Conservation (phyloP, 2,113 vertebrate genomes). For the Ascaphus truei region DNA sequence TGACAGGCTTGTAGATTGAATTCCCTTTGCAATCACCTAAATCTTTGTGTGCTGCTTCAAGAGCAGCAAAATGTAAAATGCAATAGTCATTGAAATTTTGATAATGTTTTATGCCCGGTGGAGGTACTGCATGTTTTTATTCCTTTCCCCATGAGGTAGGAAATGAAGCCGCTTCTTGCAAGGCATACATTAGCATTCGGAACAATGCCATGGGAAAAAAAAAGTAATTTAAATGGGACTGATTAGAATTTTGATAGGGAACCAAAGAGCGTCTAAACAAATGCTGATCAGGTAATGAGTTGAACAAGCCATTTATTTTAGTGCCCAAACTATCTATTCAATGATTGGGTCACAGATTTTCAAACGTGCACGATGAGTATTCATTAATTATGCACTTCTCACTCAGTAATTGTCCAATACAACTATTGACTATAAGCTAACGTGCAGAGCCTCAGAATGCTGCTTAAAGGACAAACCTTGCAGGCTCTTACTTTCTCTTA, state of each 20-base stretch:
- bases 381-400: constrained; percentile 50
- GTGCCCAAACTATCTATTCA: constrained; percentile 39
- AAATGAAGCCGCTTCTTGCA: constrained; percentile 52
- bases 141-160: constrained; percentile 50
- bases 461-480: constrained; percentile 32
- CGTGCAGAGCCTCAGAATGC: constrained; percentile 22
- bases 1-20: neutral
- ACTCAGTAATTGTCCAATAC: constrained; percentile 46
- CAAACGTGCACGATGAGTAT: constrained; percentile 35
- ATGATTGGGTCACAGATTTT: constrained; percentile 47
- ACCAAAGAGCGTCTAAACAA: constrained; percentile 47
- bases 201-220: constrained; percentile 45
- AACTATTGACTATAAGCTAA: constrained; percentile 39
- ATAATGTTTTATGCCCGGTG: constrained; percentile 50
- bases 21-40: constrained; percentile 39
- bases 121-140: constrained; percentile 46
- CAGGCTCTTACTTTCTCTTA: constrained; percentile 10
- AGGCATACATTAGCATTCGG: constrained; percentile 57
- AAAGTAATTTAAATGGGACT: constrained; percentile 48
- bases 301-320: constrained; percentile 51
- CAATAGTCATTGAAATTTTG: constrained; percentile 42
- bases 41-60: constrained; percentile 23
- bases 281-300: constrained; percentile 49
- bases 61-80: constrained; percentile 48
- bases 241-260: constrained; percentile 50